Evolutionary conservation across 2,113 vertebrate species (phyloP).

Genomic region (Epinephelus fuscoguttatus): DNA sequence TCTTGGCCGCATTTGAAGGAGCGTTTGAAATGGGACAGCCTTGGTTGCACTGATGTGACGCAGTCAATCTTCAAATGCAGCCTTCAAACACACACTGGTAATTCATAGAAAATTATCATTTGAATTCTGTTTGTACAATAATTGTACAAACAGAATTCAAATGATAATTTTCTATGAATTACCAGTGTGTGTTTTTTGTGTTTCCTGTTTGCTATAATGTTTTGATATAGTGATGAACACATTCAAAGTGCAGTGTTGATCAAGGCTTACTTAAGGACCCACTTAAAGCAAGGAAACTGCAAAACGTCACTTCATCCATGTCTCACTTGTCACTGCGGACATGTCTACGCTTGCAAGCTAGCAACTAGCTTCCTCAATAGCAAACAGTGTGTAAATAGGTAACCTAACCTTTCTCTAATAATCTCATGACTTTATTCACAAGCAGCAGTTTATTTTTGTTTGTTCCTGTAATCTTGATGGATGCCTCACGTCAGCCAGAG

Average conservation of each 20-base stretch:
- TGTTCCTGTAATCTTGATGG: neutral
- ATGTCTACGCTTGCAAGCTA: too few species aligned
- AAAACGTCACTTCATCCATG: neutral
- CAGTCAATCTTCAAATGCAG: too few species aligned
- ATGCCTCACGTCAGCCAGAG: neutral
- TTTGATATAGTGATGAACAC: neutral
- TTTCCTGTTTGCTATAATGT: neutral
- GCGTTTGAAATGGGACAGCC: too few species aligned
- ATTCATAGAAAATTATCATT: too few species aligned
- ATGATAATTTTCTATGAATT: too few species aligned
- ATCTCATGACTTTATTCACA: neutral
- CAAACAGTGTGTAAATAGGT: too few species aligned
- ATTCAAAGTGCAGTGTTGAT: neutral
- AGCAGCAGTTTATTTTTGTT: neutral
- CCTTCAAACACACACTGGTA: neutral
- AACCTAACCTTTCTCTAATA: neutral
- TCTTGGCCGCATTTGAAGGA: too few species aligned
- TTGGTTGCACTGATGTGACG: too few species aligned
- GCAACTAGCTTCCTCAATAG: too few species aligned
- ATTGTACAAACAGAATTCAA: too few species aligned
- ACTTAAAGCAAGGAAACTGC: neutral
- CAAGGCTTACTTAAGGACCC: too few species aligned
- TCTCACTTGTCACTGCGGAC: neutral
- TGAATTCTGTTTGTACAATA: too few species aligned
- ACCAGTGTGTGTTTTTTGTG: neutral